Percentiles rank a stretch among this genome's conserved stretches.
phyloP scores from a whole-genome alignment of 2,888 invertebrate species.

The Teleogryllus oceanicus region DNA sequence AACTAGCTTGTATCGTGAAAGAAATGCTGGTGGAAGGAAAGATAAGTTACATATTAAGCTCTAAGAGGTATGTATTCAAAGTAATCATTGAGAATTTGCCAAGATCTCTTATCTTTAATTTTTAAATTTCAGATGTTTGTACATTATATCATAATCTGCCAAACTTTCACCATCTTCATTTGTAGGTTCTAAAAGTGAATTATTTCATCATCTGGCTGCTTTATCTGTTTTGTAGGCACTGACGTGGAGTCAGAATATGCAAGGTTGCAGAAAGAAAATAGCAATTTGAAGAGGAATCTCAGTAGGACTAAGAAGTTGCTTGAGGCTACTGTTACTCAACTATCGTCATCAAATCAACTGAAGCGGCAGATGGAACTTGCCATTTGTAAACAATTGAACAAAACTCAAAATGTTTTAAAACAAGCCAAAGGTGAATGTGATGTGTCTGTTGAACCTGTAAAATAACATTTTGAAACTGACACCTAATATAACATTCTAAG shows the following conservation, averaged over 20 bases:
- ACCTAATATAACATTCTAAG: too few relatives aligned
- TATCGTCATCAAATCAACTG: neutral
- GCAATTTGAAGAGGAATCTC: neutral
- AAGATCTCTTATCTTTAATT: too few relatives aligned
- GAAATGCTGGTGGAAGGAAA: too few relatives aligned
- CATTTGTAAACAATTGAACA: neutral
- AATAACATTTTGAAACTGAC: neutral
- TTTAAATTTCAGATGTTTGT: too few relatives aligned
- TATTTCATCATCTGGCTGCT: too few relatives aligned
- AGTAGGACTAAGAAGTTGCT: neutral
- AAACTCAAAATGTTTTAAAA: neutral
- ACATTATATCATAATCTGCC: too few relatives aligned
- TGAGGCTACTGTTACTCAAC: neutral
- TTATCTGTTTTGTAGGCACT: neutral
- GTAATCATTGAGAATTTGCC: too few relatives aligned
- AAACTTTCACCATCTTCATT: too few relatives aligned
- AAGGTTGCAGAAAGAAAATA: slow-evolving; percentile 3
- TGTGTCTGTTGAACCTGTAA: neutral
- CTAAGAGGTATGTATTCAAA: too few relatives aligned
- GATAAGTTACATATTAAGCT: too few relatives aligned
- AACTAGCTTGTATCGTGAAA: too few relatives aligned
- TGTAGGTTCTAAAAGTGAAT: too few relatives aligned
- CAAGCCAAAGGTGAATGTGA: neutral
- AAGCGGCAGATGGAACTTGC: neutral
- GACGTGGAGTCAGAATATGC: neutral